phyloP scores from a whole-genome alignment of 1,140 invertebrate genomes.

The Zaprionus taronus region DNA sequence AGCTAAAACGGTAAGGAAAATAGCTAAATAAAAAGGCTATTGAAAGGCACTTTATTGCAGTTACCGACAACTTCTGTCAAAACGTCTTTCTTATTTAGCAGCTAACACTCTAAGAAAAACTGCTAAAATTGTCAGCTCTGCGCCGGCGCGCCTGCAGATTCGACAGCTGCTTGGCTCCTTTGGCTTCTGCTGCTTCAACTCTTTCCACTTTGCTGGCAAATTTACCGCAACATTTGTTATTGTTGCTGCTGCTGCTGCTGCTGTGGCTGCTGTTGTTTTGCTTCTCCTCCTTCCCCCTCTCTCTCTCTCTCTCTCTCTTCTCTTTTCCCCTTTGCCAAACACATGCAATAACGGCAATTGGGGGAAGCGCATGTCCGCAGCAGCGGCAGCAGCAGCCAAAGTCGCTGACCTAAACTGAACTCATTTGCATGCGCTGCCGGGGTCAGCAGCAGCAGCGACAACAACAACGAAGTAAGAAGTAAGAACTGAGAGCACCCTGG shows the following conservation, averaged over 20 bases:
- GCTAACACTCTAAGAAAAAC: background rate
- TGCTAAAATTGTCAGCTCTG: background rate
- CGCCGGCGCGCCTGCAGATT: background rate
- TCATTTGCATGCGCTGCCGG: slow-evolving; percentile 45
- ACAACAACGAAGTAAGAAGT: slow-evolving; percentile 16
- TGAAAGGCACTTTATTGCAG: background rate
- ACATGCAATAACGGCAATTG: slow-evolving; percentile 45
- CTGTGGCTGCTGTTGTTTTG: background rate
- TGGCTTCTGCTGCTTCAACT: slow-evolving; percentile 1
- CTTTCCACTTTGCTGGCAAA: slow-evolving; percentile 12
- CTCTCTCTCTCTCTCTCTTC: background rate
- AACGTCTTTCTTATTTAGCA: background rate
- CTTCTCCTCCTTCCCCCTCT: background rate
- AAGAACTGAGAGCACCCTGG: slow-evolving; percentile 1
- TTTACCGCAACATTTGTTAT: slow-evolving; percentile 37
- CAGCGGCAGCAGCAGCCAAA: background rate
- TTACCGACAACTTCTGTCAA: background rate
- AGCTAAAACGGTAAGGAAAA: background rate
- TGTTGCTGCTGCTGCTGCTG: background rate
- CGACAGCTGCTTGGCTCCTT: slow-evolving; percentile 6
- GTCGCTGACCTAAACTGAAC: slow-evolving; percentile 50
- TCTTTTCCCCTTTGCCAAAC: background rate
- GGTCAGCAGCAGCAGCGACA: slow-evolving; percentile 33
- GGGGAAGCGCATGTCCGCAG: slow-evolving; percentile 39
- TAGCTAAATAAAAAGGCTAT: background rate